Conservation (phyloP, 2,113 vertebrate species). For the Calypte anna region DNA sequence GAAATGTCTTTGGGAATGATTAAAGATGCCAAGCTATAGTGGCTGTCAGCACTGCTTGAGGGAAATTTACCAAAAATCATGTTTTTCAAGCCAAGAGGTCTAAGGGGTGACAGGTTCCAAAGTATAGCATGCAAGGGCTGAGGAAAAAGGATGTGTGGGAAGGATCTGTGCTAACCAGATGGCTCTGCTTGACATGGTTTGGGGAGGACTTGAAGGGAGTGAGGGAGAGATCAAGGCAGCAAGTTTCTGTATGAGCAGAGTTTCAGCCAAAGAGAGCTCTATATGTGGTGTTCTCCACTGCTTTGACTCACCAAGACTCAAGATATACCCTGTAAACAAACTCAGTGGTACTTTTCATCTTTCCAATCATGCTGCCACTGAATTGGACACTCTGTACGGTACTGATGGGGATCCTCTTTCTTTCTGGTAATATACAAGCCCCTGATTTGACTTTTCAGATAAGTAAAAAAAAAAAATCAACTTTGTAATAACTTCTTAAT, state of each 20-base stretch:
- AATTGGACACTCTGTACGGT: background rate
- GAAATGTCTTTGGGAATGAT: constrained; percentile 12
- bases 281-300: background rate
- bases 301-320: background rate
- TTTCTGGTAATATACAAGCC: background rate
- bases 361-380: background rate
- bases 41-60: background rate
- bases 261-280: constrained; percentile 17
- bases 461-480: background rate
- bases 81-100: background rate
- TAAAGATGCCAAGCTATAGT: background rate
- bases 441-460: background rate
- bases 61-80: constrained; percentile 19
- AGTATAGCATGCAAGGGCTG: constrained; percentile 41
- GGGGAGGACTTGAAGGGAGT: constrained; percentile 24
- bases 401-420: background rate
- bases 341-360: background rate
- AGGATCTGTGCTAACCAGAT: constrained; percentile 51
- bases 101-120: constrained; percentile 38
- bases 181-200: constrained; percentile 31
- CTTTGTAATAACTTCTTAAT: background rate
- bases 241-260: background rate
- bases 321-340: background rate
- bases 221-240: constrained; percentile 41
- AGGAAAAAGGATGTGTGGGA: constrained; percentile 47